These are phyloP conservation scores for Cyclophora albipunctata DNA, from an alignment of 2,888 invertebrate genomes.

Conservation along the genomic window DNA sequence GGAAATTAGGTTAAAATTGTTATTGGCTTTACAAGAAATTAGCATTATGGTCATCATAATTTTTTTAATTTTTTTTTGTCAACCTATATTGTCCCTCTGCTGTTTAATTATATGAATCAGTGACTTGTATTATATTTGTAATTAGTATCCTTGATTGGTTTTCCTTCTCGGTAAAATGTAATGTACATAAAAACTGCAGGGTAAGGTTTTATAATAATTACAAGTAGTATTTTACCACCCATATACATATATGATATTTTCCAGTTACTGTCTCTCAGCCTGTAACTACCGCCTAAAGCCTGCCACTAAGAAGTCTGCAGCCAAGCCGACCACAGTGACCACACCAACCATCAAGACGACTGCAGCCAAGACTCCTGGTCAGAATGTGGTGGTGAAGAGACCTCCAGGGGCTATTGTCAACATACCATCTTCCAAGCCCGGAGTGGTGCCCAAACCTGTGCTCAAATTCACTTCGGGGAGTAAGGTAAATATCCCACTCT, in stretches of 20 bases:
- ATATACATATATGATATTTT: conserved; percentile 5
- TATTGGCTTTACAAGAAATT: no score
- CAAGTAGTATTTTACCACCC: no score
- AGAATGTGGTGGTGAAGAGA: conserved; percentile 71
- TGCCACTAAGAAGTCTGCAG: conserved; percentile 63
- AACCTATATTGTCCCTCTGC: no score
- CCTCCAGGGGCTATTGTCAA: conserved; percentile 65
- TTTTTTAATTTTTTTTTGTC: no score
- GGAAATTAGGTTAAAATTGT: no score
- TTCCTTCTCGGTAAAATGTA: no score
- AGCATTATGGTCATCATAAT: no score
- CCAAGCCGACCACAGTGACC: conserved; percentile 39
- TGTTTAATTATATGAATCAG: no score
- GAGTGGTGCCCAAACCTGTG: conserved; percentile 84
- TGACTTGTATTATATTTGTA: no score
- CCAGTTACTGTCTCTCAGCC: conserved; percentile 88
- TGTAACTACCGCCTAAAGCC: conserved; percentile 85
- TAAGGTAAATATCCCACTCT: conserved; percentile 41
- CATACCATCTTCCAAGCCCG: conserved; percentile 78
- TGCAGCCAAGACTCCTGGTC: conserved; percentile 51
- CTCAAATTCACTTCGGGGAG: conserved; percentile 80
- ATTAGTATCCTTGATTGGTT: no score
- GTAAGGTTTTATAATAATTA: no score
- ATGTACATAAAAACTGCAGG: no score
- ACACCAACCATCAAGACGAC: conserved; percentile 51